Percentiles rank a stretch among this genome's conserved stretches.
These are phyloP conservation scores for Octomys mimax DNA, from an alignment of 2,797 vertebrate genomes.

Conservation along the genomic window DNA sequence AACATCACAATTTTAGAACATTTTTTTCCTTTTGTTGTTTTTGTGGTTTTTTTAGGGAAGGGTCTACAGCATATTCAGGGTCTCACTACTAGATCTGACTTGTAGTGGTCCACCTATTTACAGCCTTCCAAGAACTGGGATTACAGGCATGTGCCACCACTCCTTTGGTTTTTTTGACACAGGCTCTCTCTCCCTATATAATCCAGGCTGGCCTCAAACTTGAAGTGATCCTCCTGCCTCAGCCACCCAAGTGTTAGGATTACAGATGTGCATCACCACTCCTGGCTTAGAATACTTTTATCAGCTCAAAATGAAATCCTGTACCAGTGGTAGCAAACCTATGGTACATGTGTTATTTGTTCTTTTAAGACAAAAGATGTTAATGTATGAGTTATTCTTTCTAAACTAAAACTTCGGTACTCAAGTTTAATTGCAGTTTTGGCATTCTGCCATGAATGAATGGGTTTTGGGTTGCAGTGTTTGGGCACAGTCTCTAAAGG, in stretches of 20 bases:
- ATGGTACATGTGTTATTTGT: neutral
- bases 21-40: neutral
- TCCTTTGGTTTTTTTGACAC: too few species aligned
- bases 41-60: too few species aligned
- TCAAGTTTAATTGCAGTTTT: neutral
- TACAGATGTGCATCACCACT: neutral
- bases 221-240: neutral
- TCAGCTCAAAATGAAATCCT: constrained; percentile 33
- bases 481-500: neutral
- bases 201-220: neutral
- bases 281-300: constrained; percentile 9
- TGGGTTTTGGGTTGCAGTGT: neutral
- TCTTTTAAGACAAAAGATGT: neutral
- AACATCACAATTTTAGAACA: constrained; percentile 28
- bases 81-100: neutral
- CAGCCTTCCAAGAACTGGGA: neutral
- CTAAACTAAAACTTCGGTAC: neutral
- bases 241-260: neutral
- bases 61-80: too few species aligned
- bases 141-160: neutral
- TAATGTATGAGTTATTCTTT: neutral
- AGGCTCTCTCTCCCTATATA: too few species aligned
- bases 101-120: neutral
- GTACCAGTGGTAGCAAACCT: neutral
- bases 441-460: neutral